These are phyloP conservation scores for Rhadina sibilatrix DNA, from an alignment of 2,113 vertebrate species.

Conservation along the genomic window DNA sequence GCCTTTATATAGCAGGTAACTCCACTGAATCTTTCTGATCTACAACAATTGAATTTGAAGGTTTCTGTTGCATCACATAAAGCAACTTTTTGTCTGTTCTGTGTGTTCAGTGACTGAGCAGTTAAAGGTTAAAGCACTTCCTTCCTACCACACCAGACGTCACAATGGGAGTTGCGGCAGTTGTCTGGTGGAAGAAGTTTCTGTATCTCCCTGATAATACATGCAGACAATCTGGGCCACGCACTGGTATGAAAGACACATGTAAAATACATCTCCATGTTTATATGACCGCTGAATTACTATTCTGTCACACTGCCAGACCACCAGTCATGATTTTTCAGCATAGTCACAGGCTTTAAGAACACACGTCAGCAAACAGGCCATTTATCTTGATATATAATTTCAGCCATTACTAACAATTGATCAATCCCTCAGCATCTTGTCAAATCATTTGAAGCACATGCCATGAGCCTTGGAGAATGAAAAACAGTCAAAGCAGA, in stretches of 20 bases:
- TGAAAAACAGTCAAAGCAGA: not conserved
- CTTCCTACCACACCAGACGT: not conserved
- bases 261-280: not conserved
- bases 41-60: not conserved
- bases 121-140: not conserved
- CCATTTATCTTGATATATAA: not conserved
- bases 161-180: not conserved
- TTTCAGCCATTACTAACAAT: not conserved
- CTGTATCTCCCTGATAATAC: rapidly evolving
- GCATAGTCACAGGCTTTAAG: not conserved
- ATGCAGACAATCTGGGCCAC: not conserved
- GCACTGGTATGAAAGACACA: rapidly evolving
- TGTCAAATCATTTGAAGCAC: not conserved
- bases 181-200: not conserved
- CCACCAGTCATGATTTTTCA: not conserved
- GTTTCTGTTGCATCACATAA: not conserved
- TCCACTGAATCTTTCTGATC: not conserved
- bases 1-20: not conserved
- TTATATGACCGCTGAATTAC: not conserved
- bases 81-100: not conserved
- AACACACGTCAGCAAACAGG: not conserved
- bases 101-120: not conserved
- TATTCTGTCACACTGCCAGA: not conserved
- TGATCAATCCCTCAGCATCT: not conserved
- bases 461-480: not conserved